Base-by-base conservation (phyloP, 2,113 vertebrate species). In the Excalfactoria chinensis region DNA sequence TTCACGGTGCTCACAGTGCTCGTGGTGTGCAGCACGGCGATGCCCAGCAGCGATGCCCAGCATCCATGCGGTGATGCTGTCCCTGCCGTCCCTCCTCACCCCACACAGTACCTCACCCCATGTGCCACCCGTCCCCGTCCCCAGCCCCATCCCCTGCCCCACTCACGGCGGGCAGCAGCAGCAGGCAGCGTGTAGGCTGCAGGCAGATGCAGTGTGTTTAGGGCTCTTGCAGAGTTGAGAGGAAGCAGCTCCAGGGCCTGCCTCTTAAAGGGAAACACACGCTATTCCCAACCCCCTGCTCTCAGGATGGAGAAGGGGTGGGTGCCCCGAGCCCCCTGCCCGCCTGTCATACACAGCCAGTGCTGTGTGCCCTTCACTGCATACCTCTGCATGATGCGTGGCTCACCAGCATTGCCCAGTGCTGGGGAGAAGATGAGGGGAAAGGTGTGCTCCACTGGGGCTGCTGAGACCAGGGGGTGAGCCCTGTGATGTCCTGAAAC, bases 221-320 rank as follows among this genome's bases (percentile, higher is more conserved):
- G 88, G 95, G 84, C 86, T 96, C 86, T 80, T 41, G 48, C 95
- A 92, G 14, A 74, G 86, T 94, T 81, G 84, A 96, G 94, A 95
- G 97, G 96, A 97, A 97, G 86, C 94, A n/a, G 90, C 93, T 88
- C 81, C 90, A 84, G 66, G 92, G 84, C 97, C 97, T 91, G 95
- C 97, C 97, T 96, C 97, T 98, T 97, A 98, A 97, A 98, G 97
- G 96, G 94, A 95, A 95, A 97, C 94, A 90, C 92, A 84, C 92
- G 74, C 88, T 95, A 95, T 95, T 97, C 91, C 95, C 89, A 95
- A 66, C 72, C 92, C 59, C 78, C 83, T 75, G 77, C 80, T 92
- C 49, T 3, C 85, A 60, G 86, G 28, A 76, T 34, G 18, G n/a
- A 62, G 74, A 62, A 53, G 74, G 85, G 78, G 55, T 84, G 79